Conservation (phyloP, 2,888 invertebrate species). For the Melanargia galathea region DNA sequence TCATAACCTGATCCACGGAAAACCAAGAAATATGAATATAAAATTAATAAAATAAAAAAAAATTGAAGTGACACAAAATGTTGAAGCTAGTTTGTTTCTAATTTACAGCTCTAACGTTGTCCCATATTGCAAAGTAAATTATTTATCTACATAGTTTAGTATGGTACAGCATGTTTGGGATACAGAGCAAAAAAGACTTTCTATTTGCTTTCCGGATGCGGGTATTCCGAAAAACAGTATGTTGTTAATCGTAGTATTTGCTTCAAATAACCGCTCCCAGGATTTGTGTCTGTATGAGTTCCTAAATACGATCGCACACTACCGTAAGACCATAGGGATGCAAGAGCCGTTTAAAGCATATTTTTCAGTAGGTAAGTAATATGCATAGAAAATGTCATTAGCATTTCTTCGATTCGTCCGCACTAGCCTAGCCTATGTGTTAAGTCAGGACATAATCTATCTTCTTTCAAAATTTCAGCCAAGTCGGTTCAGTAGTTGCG, state of each 20-base stretch:
- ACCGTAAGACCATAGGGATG: no score
- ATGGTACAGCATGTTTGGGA: not conserved
- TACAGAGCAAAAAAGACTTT: not conserved
- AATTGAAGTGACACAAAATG: not conserved
- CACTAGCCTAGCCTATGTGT: no score
- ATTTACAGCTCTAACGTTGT: not conserved
- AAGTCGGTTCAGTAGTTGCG: no score
- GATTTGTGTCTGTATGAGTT: not conserved
- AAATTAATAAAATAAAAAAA: not conserved
- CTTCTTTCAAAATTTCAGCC: no score
- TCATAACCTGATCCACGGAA: no score
- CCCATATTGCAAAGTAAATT: not conserved
- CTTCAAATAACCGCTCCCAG: constrained; percentile 5
- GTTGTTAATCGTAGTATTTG: constrained; percentile 18
- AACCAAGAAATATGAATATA: not conserved
- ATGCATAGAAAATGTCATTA: no score
- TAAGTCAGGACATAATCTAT: no score
- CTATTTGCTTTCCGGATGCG: not conserved
- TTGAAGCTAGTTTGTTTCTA: not conserved
- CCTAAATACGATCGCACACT: no score
- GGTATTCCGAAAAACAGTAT: not conserved
- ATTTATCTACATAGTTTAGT: not conserved
- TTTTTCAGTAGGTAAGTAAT: no score
- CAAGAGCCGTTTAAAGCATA: no score
- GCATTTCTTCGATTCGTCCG: no score